Base-by-base conservation (phyloP, 2,797 vertebrate genomes). In the Catharus ustulatus region DNA sequence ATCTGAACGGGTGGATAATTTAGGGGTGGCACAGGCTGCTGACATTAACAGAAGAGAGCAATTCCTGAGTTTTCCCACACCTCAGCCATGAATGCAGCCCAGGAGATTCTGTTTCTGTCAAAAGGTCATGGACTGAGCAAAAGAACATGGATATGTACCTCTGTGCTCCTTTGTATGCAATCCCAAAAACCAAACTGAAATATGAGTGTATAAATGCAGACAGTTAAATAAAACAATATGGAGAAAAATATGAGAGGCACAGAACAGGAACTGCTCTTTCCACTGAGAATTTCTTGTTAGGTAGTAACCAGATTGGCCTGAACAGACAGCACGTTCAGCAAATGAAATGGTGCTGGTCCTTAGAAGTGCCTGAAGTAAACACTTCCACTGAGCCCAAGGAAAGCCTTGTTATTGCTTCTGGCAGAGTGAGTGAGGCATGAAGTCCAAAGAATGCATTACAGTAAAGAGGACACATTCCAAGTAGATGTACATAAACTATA, bases 281-380 rank as follows among this genome's bases (percentile, higher is more conserved):
- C 58, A 72, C 16, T 42, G 52, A 71, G 26, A 42, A 57, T 63
- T 74, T 73, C 77, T 69, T 30, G 2, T 63, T 34, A 59, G 82
- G 61, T 6, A 90, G 68, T 29, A 95, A 36, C 32, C 10, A 12
- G n/a, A 20, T 52, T 89, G 77, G 52, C 48, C 77, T 63, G 63
- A 84, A 74, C 38, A 91, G 24, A 95, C 63, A 88, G 32, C 9
- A 0, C 0, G 0, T 79, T 94, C 86, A 92, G 74, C 92, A 95
- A 92, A 87, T 26, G 4, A 95, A 95, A 87, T 72, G 82, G 6
- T 79, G 63, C 67, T 72, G 72, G 49, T 77, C 26, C 45, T 90
- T 8, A 42, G 15, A 94, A 92, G 89, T 36, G 80, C 18, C 67
- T 51, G 51, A 87, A 90, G 77, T 84, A 92, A 96, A 95, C 90